phyloP scores from a whole-genome alignment of 2,113 vertebrate genomes.

The Pavo muticus region DNA sequence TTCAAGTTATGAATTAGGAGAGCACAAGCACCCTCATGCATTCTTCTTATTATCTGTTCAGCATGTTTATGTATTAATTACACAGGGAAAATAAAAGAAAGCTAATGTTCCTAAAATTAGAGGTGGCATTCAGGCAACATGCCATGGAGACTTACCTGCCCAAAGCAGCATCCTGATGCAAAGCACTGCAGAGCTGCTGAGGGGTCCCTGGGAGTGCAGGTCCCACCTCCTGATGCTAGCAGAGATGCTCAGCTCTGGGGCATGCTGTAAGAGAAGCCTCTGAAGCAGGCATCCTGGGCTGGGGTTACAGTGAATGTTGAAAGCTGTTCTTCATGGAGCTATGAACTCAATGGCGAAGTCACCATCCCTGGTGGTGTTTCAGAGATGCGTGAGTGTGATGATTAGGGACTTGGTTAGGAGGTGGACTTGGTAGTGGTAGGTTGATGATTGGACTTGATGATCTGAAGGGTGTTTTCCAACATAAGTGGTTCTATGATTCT shows the following conservation, averaged over 20 bases:
- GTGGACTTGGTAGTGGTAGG: not conserved
- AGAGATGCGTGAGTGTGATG: not conserved
- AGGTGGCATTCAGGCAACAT: not conserved
- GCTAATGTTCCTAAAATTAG: not conserved
- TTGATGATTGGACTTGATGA: not conserved
- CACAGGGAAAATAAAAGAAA: not conserved
- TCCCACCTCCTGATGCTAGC: not conserved
- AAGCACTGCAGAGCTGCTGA: not conserved
- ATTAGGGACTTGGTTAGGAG: not conserved
- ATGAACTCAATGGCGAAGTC: not conserved
- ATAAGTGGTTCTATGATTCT: not conserved
- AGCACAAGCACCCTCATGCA: not conserved
- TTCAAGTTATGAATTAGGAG: not conserved
- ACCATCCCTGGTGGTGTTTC: not conserved
- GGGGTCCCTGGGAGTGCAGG: fast-evolving
- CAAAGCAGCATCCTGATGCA: too few relatives aligned
- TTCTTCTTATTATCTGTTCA: not conserved
- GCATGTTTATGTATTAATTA: not conserved
- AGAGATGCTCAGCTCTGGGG: fast-evolving
- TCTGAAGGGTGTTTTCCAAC: not conserved
- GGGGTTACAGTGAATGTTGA: not conserved
- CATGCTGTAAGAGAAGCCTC: not conserved
- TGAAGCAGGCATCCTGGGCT: not conserved
- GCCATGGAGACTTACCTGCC: not conserved
- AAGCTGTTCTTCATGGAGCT: not conserved